Evolutionary conservation across 1,140 invertebrate species (phyloP), one percentile per base, ranked within the genome.

Genomic region (Octopus sinensis): DNA sequence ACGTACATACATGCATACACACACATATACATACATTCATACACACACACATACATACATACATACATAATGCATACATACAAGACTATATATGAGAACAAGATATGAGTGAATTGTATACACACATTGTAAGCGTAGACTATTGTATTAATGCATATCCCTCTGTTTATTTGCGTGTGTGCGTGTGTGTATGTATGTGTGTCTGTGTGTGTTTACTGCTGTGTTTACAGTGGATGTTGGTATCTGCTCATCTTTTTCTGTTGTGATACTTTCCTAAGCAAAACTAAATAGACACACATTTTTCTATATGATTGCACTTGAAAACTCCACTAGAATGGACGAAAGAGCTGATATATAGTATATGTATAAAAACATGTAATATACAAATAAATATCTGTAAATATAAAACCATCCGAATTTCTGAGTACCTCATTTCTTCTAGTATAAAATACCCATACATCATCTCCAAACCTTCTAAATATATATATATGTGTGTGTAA

Each of bases 281-380:
- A 10, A 62, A 10, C 9, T 62, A 17, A 10, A 17, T 3, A 17
- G 6, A 17, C 56, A 3, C 17, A 17, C 56, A 62, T 62, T 10
- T 62, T 10, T 62, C 9, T 62, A 56, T 53, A 79, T 79, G 17
- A 79, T 79, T 53, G 30, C 30, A 17, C 52, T 79, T 53, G 30
- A 56, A n/a, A n/a, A n/a, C n/a, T n/a, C n/a, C n/a, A n/a, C n/a
- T n/a, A n/a, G n/a, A n/a, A n/a, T n/a, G n/a, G n/a, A n/a, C n/a
- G n/a, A n/a, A n/a, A n/a, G n/a, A n/a, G n/a, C n/a, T n/a, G n/a
- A n/a, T n/a, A n/a, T n/a, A n/a, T n/a, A n/a, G n/a, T n/a, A n/a
- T n/a, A n/a, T n/a, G n/a, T n/a, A n/a, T n/a, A n/a, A n/a, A n/a
- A n/a, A n/a, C n/a, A n/a, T n/a, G n/a, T n/a, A n/a, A n/a, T n/a